phyloP scores from a whole-genome alignment of 2,797 vertebrate species.

The Monodelphis domestica region DNA sequence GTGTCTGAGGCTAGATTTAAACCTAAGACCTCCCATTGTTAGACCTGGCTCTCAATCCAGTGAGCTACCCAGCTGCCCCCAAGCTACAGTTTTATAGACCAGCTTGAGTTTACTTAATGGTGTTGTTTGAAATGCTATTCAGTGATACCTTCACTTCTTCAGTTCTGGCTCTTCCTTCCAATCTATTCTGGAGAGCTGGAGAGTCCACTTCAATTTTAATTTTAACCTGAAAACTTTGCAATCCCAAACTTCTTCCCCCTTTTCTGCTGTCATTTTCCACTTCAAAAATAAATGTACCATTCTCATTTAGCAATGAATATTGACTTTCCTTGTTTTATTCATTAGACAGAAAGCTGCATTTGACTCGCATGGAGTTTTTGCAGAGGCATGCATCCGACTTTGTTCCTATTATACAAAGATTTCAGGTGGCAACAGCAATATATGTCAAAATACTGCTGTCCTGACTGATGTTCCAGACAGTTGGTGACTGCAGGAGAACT shows the following conservation, averaged over 20 bases:
- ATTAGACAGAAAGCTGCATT: neutral
- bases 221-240: neutral
- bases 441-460: slow-evolving; percentile 42
- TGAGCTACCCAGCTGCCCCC: too few species aligned
- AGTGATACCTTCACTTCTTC: neutral
- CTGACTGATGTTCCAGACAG: neutral
- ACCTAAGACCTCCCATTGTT: too few species aligned
- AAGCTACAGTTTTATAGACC: too few species aligned
- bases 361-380: neutral
- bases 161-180: neutral
- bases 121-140: neutral
- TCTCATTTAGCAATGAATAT: slow-evolving; percentile 18
- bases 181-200: neutral
- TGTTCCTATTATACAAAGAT: slow-evolving; percentile 1
- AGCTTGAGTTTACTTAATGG: neutral
- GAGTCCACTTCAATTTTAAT: neutral
- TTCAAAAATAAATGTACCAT: neutral
- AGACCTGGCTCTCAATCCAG: too few species aligned
- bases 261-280: neutral
- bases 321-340: slow-evolving; percentile 17
- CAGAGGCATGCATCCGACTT: slow-evolving; percentile 12
- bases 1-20: too few species aligned
- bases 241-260: neutral
- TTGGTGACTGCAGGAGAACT: neutral
- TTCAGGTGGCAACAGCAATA: slow-evolving; percentile 17